Conservation (phyloP, 2,113 vertebrate species). For the Ranitomeya variabilis region DNA sequence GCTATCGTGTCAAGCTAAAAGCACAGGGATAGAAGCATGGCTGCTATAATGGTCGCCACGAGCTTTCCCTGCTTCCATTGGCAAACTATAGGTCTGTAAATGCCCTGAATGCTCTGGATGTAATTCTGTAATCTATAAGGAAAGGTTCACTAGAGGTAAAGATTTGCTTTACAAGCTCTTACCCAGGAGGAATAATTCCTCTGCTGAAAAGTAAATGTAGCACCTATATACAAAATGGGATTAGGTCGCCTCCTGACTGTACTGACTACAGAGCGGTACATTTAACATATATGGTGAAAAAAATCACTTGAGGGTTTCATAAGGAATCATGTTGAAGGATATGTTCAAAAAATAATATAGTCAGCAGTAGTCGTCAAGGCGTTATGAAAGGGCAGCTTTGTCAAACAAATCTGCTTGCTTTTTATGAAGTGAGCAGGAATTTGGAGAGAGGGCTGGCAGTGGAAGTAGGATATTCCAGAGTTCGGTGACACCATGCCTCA, state of each 20-base stretch:
- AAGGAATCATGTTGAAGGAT: slow-evolving; percentile 17
- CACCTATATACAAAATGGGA: background rate
- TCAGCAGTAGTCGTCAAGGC: slow-evolving; percentile 10
- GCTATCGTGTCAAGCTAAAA: too few species aligned
- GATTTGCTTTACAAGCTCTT: background rate
- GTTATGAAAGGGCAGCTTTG: slow-evolving; percentile 24
- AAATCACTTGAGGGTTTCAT: background rate
- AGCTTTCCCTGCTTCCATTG: background rate
- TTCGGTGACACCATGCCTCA: background rate
- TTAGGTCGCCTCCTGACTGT: background rate
- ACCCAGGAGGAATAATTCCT: background rate
- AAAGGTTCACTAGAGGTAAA: background rate
- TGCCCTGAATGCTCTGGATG: background rate
- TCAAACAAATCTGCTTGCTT: slow-evolving; percentile 20
- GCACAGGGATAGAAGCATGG: background rate
- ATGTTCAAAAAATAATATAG: background rate
- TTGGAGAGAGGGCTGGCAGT: slow-evolving; percentile 12
- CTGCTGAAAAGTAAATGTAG: background rate
- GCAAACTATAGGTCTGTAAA: background rate
- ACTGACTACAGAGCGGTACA: background rate
- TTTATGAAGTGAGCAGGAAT: slow-evolving; percentile 28
- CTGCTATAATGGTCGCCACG: background rate
- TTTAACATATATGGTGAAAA: slow-evolving; percentile 17
- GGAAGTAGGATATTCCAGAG: slow-evolving; percentile 14
- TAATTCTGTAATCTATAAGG: background rate